Evolutionary conservation across 2,888 invertebrate species (phyloP), one percentile per base, ranked within the genome.

Genomic region (Choreutis nemorana): DNA sequence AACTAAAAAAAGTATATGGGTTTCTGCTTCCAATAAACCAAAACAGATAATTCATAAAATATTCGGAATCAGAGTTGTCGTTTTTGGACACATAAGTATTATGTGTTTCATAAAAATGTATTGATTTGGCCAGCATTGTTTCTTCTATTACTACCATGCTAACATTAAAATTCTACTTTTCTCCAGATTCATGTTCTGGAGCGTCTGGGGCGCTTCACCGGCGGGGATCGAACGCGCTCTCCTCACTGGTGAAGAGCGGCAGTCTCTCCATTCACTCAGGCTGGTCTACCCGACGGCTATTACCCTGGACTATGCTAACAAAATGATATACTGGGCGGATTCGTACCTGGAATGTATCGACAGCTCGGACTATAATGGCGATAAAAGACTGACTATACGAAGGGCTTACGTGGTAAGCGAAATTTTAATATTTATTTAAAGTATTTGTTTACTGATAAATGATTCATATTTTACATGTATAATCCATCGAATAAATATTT

Each of bases 301-400:
- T 16, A 78, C 88, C 10, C 79, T 89, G 28, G 92, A 93, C 71
- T 82, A 84, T 41, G 83, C 90, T 20, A 83, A 83, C 28, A 80
- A 84, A 47, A 81, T 83, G 48, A 81, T 91, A 12, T 91, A 89
- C 66, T 91, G 91, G 91, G 85, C 87, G 30, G 93, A 93, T 65
- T 83, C 85, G 4, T 91, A 89, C 66, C 79, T 91, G 45, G 90
- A 90, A 71, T 85, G 84, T 47, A 83, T 93, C 3, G 90, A 92
- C 66, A 79, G 89, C 35, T 83, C 89, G 12, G 85, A 90, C 70
- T 93, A 92, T 63, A 81, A 87, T 52, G 92, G 91, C 6, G 66
- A 65, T 9, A 81, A 85, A 48, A 77, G 90, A 31, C 70, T 66
- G 50, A 87, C 86, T 3, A 68, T 87, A 29, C 71, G 81, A 32